Base-by-base conservation (phyloP, 2,888 invertebrate species). In the Linyphia triangularis region DNA sequence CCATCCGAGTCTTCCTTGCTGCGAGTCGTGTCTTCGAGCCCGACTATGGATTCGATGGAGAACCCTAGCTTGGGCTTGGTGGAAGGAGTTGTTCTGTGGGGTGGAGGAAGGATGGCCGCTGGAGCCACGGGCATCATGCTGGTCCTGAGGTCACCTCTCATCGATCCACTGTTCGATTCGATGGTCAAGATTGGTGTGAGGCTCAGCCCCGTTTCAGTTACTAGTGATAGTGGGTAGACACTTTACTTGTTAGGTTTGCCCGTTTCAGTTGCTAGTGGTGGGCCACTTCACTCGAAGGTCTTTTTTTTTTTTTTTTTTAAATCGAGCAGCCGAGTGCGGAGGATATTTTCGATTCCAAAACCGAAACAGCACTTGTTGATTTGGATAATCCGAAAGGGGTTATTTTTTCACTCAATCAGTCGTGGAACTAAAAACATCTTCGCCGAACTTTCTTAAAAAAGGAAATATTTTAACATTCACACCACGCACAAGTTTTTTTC, bases 71-170 rank as follows among this genome's bases (percentile, higher is more conserved):
- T 89, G 10, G 89, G 89, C 19, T 84, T 89, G n/a, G 22, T 43
- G n/a, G 88, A 28, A 19, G 43, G 40, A 26, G 78, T 57, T n/a
- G 79, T 9, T 22, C 69, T 73, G 51, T 72, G 37, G 40, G 75
- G 81, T 0, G 78, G 78, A 28, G 88, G 82, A 61, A 88, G 59
- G 40, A 79, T 72, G 84, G 89, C 89, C 84, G 77, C 89, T 61
- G 89, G 89, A 70, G 89, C 89, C 72, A 89, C 61, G 40, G 89
- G 89, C 84, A 89, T 83, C 89, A 89, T 89, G 73, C 79, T 89
- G 72, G 70, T 43, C 19, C 84, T 78, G 59, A 84, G 73, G 24
- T 89, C 89, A 40, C 89, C 89, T 72, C 89, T 69, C 89, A 89
- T 89, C 73, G 73, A 65, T 19, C 28, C n/a, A n/a, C n/a, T n/a